Conservation (phyloP, 1,140 invertebrate genomes). For the Pentalonia nigronervosa region DNA sequence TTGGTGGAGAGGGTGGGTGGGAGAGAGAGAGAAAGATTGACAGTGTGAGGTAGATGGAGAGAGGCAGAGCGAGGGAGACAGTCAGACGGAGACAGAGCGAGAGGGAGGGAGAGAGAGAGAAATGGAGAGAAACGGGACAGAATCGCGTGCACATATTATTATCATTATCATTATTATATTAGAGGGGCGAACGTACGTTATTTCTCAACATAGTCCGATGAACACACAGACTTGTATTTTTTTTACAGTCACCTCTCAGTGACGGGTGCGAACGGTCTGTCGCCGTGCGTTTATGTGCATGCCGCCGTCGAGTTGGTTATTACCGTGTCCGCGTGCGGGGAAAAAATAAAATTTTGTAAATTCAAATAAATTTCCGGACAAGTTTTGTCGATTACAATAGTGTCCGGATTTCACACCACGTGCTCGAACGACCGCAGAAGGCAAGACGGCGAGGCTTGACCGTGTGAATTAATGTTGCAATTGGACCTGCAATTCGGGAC, state of each 20-base stretch:
- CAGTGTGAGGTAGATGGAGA: not conserved
- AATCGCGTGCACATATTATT: not conserved
- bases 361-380: not conserved
- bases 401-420: not conserved
- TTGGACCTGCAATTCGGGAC: not conserved
- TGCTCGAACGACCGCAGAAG: not conserved
- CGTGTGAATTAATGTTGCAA: not conserved
- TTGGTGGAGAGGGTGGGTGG: not conserved
- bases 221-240: not conserved
- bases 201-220: not conserved
- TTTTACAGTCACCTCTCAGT: conserved; percentile 31
- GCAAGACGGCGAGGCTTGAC: not conserved
- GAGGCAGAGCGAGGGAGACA: not conserved
- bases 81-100: not conserved
- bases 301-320: not conserved
- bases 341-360: not conserved
- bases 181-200: conserved; percentile 8
- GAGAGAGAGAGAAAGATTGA: not conserved
- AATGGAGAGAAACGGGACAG: not conserved
- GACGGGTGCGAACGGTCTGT: not conserved
- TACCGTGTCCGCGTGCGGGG: not conserved
- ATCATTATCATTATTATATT: not conserved
- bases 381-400: not conserved
- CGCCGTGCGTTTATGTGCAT: not conserved
- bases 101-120: not conserved